Evolutionary conservation across 2,888 invertebrate genomes (phyloP).

Genomic region (Xanthia icteritia): DNA sequence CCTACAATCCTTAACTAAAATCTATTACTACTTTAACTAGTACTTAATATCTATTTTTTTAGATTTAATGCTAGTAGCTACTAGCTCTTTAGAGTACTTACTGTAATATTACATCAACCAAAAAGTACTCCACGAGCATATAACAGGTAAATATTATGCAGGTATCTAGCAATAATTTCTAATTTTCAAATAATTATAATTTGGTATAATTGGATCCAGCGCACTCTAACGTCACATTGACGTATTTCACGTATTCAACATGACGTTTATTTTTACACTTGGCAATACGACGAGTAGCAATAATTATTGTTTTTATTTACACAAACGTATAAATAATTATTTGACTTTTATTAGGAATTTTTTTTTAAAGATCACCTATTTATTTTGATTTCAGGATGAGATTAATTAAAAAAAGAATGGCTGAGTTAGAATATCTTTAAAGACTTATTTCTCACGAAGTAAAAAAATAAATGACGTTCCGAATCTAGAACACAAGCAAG

Average conservation of each 20-base stretch:
- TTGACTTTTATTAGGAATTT: too few species aligned
- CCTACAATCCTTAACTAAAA: background rate
- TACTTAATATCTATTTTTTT: background rate
- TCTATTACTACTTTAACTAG: background rate
- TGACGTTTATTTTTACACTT: constrained; percentile 8
- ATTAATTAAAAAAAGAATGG: background rate
- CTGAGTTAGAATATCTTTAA: background rate
- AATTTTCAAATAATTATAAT: background rate
- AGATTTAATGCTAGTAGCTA: background rate
- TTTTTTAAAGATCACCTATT: too few species aligned
- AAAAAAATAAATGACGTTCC: constrained; percentile 12
- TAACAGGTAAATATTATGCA: background rate
- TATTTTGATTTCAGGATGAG: background rate
- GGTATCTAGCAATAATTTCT: background rate
- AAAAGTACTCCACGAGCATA: background rate
- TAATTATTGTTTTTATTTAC: too few species aligned
- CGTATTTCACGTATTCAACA: background rate
- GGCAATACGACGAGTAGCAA: constrained; percentile 2
- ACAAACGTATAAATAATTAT: too few species aligned
- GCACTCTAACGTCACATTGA: constrained; percentile 30
- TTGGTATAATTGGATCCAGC: background rate
- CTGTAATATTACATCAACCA: background rate
- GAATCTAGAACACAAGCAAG: background rate
- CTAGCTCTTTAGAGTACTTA: background rate
- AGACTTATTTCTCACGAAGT: background rate